A percentile compares a stretch with the other conserved stretches of the same genome.
Evolutionary conservation across 1,140 invertebrate species (phyloP).

Genomic region (Papilio machaon): DNA sequence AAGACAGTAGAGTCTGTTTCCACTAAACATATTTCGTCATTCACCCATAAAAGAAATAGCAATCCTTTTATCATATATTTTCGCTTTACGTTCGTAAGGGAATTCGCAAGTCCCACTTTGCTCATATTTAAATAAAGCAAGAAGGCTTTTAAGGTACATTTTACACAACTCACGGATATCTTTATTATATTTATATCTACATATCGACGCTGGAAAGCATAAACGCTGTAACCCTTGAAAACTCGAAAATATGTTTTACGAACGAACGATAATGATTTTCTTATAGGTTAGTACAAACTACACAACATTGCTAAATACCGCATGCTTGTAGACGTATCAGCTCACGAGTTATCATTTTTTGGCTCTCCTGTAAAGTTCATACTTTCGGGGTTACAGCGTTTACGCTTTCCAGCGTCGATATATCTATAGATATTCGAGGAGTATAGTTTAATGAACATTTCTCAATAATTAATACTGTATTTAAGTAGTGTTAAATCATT

Average conservation of each 20-base stretch:
- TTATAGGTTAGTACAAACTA: too few relatives aligned
- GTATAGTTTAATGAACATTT: not conserved
- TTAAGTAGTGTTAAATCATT: not conserved
- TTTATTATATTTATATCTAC: not conserved
- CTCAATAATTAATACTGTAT: not conserved
- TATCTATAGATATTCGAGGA: not conserved
- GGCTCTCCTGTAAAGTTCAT: too few relatives aligned
- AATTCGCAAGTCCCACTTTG: slow-evolving; percentile 3
- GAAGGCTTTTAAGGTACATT: slow-evolving; percentile 17
- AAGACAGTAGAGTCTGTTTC: not conserved
- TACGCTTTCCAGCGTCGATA: too few relatives aligned
- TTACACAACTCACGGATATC: not conserved
- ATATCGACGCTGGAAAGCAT: too few relatives aligned
- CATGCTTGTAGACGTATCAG: too few relatives aligned
- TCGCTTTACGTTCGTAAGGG: slow-evolving; percentile 8
- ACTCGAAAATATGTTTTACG: too few relatives aligned
- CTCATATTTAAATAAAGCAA: slow-evolving; percentile 21
- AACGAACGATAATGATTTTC: too few relatives aligned
- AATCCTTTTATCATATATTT: slow-evolving; percentile 14
- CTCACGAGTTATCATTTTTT: too few relatives aligned
- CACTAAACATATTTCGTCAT: not conserved
- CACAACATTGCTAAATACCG: too few relatives aligned
- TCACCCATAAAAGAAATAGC: not conserved
- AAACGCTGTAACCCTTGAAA: too few relatives aligned
- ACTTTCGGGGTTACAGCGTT: too few relatives aligned